Evolutionary conservation across 1,140 invertebrate species (phyloP), one percentile per base, ranked within the genome.

Genomic region (Homarus americanus): DNA sequence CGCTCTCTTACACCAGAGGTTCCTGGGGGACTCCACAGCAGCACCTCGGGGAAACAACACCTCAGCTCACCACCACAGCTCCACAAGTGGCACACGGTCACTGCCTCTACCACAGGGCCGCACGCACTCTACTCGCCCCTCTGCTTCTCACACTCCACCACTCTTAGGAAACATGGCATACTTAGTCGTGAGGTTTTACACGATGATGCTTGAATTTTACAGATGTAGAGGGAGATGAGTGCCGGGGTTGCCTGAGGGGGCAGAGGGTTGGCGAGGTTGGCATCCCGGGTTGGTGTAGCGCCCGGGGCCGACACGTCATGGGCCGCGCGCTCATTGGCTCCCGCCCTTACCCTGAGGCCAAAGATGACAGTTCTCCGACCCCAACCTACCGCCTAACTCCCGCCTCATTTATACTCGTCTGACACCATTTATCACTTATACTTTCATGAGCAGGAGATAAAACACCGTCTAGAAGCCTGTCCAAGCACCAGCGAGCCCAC

Each of bases 331-430:
- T 75, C 72, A 85, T 85, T 85, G 83, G 83, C 69, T 75, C 34
- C 34, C 44, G 69, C 40, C 53, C 72, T 63, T 73, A 44, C 66
- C 83, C 83, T 28, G 40, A 41, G 83, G 69, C 83, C 72, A 75
- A 85, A 85, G 83, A 85, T 85, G 83, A 73, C 83, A 85, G 83
- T 75, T 85, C 83, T 49, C 69, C 69, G 83, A 85, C 83, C 83
- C 36, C 83, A 40, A 44, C 53, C 83, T 75, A 72, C 69, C 40
- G 9, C 32, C 69, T 0, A 44, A 2, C 36, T 28, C 41, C 40
- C 41, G 12, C 28, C 1, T 63, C 49, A 32, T 69, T 69, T 32
- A 32, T 12, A 34, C n/a, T 12, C 17, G 5, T 28, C 10, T 28
- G 12, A 7, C 12, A 2, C 63, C 7, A 2, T 15, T 17, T 28